Percentiles rank a stretch among this genome's conserved stretches.
phyloP scores from a whole-genome alignment of 2,888 invertebrate species.

The Andrena dorsata region DNA sequence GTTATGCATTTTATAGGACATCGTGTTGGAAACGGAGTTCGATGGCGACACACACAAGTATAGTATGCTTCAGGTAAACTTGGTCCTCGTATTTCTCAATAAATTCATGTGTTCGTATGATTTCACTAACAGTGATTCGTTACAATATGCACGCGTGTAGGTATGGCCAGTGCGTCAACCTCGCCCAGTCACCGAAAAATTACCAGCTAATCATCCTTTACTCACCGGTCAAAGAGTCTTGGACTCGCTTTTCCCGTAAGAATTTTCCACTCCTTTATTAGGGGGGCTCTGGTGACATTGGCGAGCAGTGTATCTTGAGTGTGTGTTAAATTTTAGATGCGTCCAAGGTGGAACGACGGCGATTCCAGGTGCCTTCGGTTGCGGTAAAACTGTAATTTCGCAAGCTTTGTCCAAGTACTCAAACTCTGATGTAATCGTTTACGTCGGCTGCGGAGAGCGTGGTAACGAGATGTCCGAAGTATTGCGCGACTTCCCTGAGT shows the following conservation, averaged over 20 bases:
- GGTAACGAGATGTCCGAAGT: conserved; percentile 99
- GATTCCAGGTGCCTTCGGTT: conserved; percentile 99
- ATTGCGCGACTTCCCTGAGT: conserved; percentile 99
- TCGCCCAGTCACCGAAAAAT: conserved; percentile 98
- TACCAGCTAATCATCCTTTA: conserved; percentile 99
- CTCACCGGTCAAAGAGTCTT: conserved; percentile 99
- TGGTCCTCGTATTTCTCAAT: not conserved
- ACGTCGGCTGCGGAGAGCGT: conserved; percentile 99
- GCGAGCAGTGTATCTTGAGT: not conserved
- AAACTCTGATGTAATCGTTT: conserved; percentile 99
- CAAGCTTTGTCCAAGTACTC: conserved; percentile 99
- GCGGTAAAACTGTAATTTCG: conserved; percentile 99
- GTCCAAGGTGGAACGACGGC: conserved; percentile 99
- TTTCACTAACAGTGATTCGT: conserved; percentile 7
- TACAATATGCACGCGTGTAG: conserved; percentile 58
- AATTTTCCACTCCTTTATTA: conserved; percentile 3
- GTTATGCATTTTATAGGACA: conserved; percentile 90
- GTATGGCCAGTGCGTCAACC: conserved; percentile 99
- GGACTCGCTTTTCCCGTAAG: conserved; percentile 98
- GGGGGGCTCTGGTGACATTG: conserved; percentile 64
- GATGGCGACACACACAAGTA: conserved; percentile 97
- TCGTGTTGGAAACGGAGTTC: conserved; percentile 99
- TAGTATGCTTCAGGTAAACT: conserved; percentile 94
- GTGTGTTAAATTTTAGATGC: conserved; percentile 87
- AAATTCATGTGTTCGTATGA: not conserved